Evolutionary conservation across 2,888 invertebrate species (phyloP).

Genomic region (Leptura quadrifasciata): DNA sequence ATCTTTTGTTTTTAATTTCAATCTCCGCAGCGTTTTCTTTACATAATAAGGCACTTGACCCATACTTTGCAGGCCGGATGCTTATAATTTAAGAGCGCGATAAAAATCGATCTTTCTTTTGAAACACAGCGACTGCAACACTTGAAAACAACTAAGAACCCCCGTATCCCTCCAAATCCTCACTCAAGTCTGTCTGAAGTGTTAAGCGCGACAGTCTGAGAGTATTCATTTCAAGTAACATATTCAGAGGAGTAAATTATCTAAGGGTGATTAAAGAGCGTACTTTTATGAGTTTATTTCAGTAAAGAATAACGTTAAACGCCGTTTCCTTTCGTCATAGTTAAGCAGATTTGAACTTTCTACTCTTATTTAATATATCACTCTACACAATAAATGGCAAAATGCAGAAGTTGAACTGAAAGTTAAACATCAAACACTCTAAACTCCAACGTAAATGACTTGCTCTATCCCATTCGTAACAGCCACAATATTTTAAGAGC

Average conservation of each 20-base stretch:
- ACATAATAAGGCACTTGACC: constrained; percentile 43
- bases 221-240: constrained; percentile 36
- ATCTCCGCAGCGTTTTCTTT: not conserved
- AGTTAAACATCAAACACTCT: not conserved
- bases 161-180: constrained; percentile 15
- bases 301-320: not conserved
- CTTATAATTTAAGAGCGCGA: constrained; percentile 45
- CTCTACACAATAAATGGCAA: not conserved
- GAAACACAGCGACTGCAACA: constrained; percentile 24
- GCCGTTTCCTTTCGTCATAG: not conserved
- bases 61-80: constrained; percentile 11
- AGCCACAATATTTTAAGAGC: constrained; percentile 2
- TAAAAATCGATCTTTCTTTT: constrained; percentile 44
- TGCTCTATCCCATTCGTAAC: not conserved
- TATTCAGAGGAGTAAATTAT: constrained; percentile 35
- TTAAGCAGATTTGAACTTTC: constrained; percentile 1
- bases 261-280: constrained; percentile 20
- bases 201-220: constrained; percentile 38
- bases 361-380: not conserved
- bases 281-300: constrained; percentile 11
- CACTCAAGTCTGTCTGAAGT: constrained; percentile 39
- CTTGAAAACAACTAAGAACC: constrained; percentile 25
- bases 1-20: not conserved
- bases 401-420: not conserved
- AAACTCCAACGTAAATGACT: not conserved